phyloP scores from a whole-genome alignment of 2,888 invertebrate species.

The Hypolimnas misippus region DNA sequence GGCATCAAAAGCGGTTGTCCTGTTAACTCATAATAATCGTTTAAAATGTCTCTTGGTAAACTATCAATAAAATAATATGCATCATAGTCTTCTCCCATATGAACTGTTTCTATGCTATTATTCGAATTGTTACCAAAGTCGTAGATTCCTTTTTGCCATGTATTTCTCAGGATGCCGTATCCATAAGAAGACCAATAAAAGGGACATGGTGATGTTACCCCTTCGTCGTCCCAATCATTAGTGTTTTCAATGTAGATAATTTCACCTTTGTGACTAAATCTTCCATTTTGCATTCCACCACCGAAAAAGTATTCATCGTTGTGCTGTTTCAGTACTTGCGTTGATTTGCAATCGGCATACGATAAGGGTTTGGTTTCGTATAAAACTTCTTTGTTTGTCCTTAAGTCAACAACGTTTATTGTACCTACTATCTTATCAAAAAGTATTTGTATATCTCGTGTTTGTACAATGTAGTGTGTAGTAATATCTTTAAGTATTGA shows the following conservation, averaged over 20 bases:
- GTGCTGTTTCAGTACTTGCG: constrained; percentile 59
- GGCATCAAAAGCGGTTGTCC: constrained; percentile 72
- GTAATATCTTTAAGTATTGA: constrained; percentile 54
- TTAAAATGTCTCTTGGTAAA: constrained; percentile 61
- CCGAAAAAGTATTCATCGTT: constrained; percentile 70
- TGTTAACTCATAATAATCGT: constrained; percentile 74
- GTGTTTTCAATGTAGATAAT: constrained; percentile 66
- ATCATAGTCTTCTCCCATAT: constrained; percentile 62
- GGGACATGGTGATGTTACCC: constrained; percentile 73
- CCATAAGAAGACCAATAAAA: constrained; percentile 76
- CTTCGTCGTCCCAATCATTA: constrained; percentile 71
- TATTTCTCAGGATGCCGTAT: constrained; percentile 72
- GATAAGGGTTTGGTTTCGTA: constrained; percentile 59
- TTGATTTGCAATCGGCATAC: constrained; percentile 54
- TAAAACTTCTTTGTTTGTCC: constrained; percentile 62
- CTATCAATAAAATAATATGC: constrained; percentile 70
- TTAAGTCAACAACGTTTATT: constrained; percentile 62
- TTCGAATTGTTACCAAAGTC: constrained; percentile 61
- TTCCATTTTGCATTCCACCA: constrained; percentile 78
- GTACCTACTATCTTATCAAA: constrained; percentile 65
- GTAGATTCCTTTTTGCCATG: constrained; percentile 71
- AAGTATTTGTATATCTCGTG: constrained; percentile 61
- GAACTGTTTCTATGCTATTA: constrained; percentile 53
- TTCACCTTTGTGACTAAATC: constrained; percentile 72
- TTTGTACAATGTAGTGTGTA: constrained; percentile 55